These are phyloP conservation scores for Orthonychiurus folsomi DNA, from an alignment of 2,888 invertebrate species.

Conservation along the genomic window DNA sequence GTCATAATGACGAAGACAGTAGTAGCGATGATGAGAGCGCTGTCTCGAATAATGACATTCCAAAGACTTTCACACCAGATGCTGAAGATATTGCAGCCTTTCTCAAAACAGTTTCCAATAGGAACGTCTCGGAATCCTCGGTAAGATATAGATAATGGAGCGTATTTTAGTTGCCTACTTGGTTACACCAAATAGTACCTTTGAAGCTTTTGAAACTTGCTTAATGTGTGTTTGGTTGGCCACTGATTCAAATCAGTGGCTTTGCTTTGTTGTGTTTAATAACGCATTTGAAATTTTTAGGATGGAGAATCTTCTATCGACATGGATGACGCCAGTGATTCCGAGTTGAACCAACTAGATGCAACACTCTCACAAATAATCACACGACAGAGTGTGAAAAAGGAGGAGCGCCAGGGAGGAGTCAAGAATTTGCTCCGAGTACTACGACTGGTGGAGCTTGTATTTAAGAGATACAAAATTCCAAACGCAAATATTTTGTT, in stretches of 20 bases:
- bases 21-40: conserved; percentile 18
- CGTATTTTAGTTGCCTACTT: too few relatives aligned
- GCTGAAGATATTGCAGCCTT: too few relatives aligned
- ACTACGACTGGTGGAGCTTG: conserved; percentile 16
- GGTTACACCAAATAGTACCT: too few relatives aligned
- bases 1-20: conserved; percentile 18
- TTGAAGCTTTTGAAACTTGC: too few relatives aligned
- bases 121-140: too few relatives aligned
- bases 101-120: too few relatives aligned
- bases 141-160: too few relatives aligned
- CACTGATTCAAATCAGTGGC: too few relatives aligned
- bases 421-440: conserved; percentile 17
- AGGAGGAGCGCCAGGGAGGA: conserved; percentile 11
- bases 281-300: too few relatives aligned
- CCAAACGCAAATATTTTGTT: conserved; percentile 13
- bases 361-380: conserved; percentile 21
- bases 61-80: too few relatives aligned
- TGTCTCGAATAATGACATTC: conserved; percentile 7
- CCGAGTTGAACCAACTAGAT: conserved; percentile 22
- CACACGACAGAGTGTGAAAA: conserved; percentile 19
- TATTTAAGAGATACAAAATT: conserved; percentile 9
- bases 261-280: too few relatives aligned
- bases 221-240: too few relatives aligned
- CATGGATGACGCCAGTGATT: conserved; percentile 24
- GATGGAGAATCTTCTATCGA: conserved; percentile 13